phyloP scores from a whole-genome alignment of 2,113 vertebrate genomes.

The Corydoras sp. region DNA sequence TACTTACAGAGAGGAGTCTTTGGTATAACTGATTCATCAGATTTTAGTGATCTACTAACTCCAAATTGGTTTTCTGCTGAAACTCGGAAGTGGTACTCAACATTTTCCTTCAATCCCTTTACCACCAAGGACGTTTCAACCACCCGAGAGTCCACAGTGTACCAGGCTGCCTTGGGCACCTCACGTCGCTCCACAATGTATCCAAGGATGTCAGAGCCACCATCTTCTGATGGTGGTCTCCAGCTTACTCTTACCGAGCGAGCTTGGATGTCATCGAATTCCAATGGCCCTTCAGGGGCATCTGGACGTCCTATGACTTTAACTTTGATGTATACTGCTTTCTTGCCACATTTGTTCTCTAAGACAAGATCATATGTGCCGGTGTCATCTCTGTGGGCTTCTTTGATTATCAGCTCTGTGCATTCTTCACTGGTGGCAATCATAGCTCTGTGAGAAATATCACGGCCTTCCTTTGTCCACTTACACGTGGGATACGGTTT shows the following conservation, averaged over 20 bases:
- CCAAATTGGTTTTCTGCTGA: constrained; percentile 96
- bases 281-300: constrained; percentile 89
- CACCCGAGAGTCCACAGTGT: constrained; percentile 87
- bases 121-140: constrained; percentile 86
- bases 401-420: constrained; percentile 96
- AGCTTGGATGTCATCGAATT: constrained; percentile 94
- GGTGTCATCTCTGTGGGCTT: constrained; percentile 90
- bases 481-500: constrained; percentile 92
- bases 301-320: constrained; percentile 94
- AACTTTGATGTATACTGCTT: constrained; percentile 92
- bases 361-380: constrained; percentile 90
- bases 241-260: constrained; percentile 94
- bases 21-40: constrained; percentile 83
- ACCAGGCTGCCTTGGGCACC: constrained; percentile 95
- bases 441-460: constrained; percentile 91
- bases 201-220: constrained; percentile 87
- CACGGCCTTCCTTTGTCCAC: constrained; percentile 98
- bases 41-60: constrained; percentile 88
- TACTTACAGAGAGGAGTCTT: constrained; percentile 95
- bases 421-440: constrained; percentile 87
- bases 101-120: constrained; percentile 94
- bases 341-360: constrained; percentile 97
- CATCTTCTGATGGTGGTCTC: constrained; percentile 90
- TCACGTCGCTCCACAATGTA: constrained; percentile 92
- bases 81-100: constrained; percentile 94